Evolutionary conservation across 2,888 invertebrate genomes (phyloP), one percentile per base, ranked within the genome.

Genomic region (Caenorhabditis becei): DNA sequence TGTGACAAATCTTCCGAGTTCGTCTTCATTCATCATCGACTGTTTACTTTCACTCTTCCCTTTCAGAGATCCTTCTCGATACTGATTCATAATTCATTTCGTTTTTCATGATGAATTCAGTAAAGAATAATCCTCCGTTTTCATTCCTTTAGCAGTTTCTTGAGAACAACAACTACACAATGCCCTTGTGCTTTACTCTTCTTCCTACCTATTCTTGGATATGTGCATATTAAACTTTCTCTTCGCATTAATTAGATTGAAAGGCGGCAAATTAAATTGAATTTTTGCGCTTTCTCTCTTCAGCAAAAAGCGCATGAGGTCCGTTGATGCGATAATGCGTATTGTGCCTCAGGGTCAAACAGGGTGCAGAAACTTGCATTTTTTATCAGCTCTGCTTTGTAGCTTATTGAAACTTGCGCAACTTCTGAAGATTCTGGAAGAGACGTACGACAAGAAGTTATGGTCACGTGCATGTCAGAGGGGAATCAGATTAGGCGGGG

Each of bases 301-400:
- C 35, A n/a, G 28, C 71, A 62, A 20, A 18, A 56, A 1, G 26
- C 23, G 41, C 58, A 59, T 28, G 74, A 62, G 63, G 58, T 49
- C 51, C 44, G 26, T n/a, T 61, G 44, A 75, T 66, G 65, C 37
- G 75, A 53, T 75, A 75, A 66, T 66, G 28, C 37, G 11, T 24
- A 44, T 75, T 75, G 66, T 58, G 75, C 75, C 75, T 44, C 61
- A 54, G 41, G 75, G 75, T 61, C 66, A 75, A 75, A 66, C 49
- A 61, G 28, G 41, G 5, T 59, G 66, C 28, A 41, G n/a, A 53
- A 18, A 32, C 14, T 35, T 74, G 59, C 74, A 75, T 75, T 75
- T 61, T 75, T 66, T 20, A 59, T 75, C 58, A 44, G 44, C 23
- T 41, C 49, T 59, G 53, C n/a, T 18, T 32, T 56, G 20, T 56